Percentiles rank a stretch among this genome's conserved stretches.
Evolutionary conservation across 1,140 invertebrate genomes (phyloP).

Genomic region (Ceratina australensis): DNA sequence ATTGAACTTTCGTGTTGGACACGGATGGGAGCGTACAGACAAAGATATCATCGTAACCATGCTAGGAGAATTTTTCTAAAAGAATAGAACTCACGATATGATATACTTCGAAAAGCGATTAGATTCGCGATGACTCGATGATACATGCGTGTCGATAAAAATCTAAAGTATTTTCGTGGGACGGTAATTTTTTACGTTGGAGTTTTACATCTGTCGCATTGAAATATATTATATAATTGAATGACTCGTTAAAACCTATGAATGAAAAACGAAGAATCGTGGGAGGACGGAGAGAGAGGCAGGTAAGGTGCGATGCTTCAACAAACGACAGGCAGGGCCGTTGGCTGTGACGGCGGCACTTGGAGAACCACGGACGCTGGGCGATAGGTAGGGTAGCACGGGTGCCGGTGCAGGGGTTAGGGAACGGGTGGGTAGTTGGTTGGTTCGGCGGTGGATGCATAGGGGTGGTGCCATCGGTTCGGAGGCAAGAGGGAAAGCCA

Average conservation of each 20-base stretch:
- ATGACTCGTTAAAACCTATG: too few relatives aligned
- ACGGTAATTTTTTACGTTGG: too few relatives aligned
- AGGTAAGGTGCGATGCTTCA: constrained; percentile 56
- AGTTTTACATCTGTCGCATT: too few relatives aligned
- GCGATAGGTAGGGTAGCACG: constrained; percentile 26
- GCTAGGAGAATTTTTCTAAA: background rate
- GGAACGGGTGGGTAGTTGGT: constrained; percentile 54
- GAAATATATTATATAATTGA: too few relatives aligned
- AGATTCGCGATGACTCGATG: too few relatives aligned
- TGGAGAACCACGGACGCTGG: constrained; percentile 60
- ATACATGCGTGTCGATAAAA: too few relatives aligned
- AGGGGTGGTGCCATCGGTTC: constrained; percentile 68
- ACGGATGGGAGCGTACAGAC: background rate
- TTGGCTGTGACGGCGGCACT: constrained; percentile 47
- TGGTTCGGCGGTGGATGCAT: constrained; percentile 67
- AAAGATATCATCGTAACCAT: background rate
- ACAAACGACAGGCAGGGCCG: constrained; percentile 24
- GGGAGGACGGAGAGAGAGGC: constrained; percentile 31
- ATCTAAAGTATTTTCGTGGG: too few relatives aligned
- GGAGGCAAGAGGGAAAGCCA: constrained; percentile 70
- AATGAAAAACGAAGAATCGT: constrained; percentile 2
- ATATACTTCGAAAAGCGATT: too few relatives aligned
- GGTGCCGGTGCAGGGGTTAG: constrained; percentile 46
- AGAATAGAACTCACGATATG: too few relatives aligned
- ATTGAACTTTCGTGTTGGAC: constrained; percentile 54